Base-by-base conservation (phyloP, 2,797 vertebrate genomes). In the Neosilurus hyrtlii region DNA sequence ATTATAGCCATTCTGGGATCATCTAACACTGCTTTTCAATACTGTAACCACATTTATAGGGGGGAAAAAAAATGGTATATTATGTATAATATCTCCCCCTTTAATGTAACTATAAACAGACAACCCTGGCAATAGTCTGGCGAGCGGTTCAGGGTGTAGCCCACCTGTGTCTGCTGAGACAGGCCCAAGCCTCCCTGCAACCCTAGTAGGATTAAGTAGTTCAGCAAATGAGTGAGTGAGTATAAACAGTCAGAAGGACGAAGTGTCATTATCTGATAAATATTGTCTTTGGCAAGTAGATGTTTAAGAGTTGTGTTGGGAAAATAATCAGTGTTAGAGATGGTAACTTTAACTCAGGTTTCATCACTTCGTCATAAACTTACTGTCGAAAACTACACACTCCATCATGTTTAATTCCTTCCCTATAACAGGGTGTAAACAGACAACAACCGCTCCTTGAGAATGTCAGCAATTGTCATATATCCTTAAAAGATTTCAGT, bases 381-480 rank as follows among this genome's bases (percentile, higher is more conserved):
- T 10, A 11, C 2, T 49, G 15, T 24, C 56, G 14, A 76, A 76
- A 61, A 9, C 56, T 37, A 11, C 30, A 61, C 11, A 35, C 56
- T 6, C 20, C 20, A 10, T 62, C 14, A 51, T 37, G 30, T 75
- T 75, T 75, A 59, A n/a, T 37, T 43, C 54, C 56, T 14, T 12
- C 15, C 11, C 11, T 24, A 4, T 4, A 70, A 49, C 14, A 49
- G 24, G 37, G 56, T 37, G 7, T 43, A 59, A 30, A 76, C 56
- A 67, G 52, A 62, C 35, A 81, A 57, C 75, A 82, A 75, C 63
- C 75, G 54, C 56, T 83, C 26, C 49, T 56, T 12, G 15, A 63
- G 79, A 81, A 85, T 65, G 66, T 79, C 78, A 85, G 52, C 75
- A 70, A 82, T 84, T 84, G 83, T 65, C 71, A 54, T 49, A 63